phyloP scores from a whole-genome alignment of 2,797 vertebrate genomes.

The Potorous gilbertii region DNA sequence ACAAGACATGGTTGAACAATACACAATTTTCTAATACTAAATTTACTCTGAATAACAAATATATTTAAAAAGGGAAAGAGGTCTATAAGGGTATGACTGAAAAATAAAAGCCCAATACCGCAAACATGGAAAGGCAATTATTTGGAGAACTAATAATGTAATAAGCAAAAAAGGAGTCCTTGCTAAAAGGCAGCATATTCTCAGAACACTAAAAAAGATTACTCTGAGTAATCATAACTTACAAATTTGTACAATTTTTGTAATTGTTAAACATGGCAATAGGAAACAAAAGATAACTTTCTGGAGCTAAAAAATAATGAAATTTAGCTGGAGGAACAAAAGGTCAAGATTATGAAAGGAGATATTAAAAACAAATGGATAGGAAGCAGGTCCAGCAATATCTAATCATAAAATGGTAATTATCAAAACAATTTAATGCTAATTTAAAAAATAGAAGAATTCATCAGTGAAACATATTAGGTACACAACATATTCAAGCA shows the following conservation, averaged over 20 bases:
- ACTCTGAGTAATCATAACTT: not conserved
- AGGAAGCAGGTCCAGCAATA: not conserved
- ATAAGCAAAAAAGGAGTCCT: constrained; percentile 30
- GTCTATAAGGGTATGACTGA: constrained; percentile 18
- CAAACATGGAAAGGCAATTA: constrained; percentile 52
- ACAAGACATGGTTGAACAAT: constrained; percentile 83
- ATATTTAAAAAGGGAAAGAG: not conserved
- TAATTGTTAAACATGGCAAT: not conserved
- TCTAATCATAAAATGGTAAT: not conserved
- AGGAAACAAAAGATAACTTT: not conserved
- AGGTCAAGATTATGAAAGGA: not conserved
- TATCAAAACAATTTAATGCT: not conserved
- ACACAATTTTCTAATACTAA: constrained; percentile 55
- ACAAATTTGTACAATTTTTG: not conserved
- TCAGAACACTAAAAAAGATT: constrained; percentile 6
- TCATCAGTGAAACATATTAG: not conserved
- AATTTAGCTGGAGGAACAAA: not conserved
- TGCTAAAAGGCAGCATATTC: constrained; percentile 14
- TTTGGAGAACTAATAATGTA: constrained; percentile 9
- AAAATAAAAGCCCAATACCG: constrained; percentile 54
- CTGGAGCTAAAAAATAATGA: not conserved
- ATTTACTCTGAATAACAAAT: constrained; percentile 57
- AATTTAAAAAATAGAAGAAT: not conserved
- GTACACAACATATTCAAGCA: not conserved
- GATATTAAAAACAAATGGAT: not conserved